Evolutionary conservation across 2,113 vertebrate genomes (phyloP), one percentile per base, ranked within the genome.

Genomic region (Kryptolebias marmoratus): DNA sequence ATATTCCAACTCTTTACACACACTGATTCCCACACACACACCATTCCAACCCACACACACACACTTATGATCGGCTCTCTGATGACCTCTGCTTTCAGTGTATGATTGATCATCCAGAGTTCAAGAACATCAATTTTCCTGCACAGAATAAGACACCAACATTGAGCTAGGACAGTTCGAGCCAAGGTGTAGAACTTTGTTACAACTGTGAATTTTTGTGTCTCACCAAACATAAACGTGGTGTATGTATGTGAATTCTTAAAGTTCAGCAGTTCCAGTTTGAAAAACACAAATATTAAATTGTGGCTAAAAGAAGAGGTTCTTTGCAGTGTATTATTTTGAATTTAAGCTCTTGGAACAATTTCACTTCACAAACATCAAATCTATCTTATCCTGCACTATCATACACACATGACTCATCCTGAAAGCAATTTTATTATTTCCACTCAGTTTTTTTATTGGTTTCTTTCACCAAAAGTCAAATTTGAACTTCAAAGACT

Each of bases 11-110:
- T n/a, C 16, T 59, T 32, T 36, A 54, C 56, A 64, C 49, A 65
- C 66, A 64, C 58, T 64, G 58, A 72, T 27, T 74, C 66, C 69
- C 56, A 56, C 68, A 82, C 76, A 72, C 36, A 61, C 39, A 56
- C 55, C 15, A 15, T 50, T 47, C 64, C 50, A 65, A 64, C 77
- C 36, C 61, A 71, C 61, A 32, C n/a, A 14, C 62, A 75, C 56
- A n/a, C 63, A 71, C 53, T 79, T 74, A 55, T 78, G 80, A 89
- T 90, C 80, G 78, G 82, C 80, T 79, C 81, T 83, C 73, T 79
- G 70, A 85, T 89, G 86, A 88, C 89, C 80, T 86, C 80, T 85
- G 68, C 87, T 86, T 91, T 90, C 78, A 84, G 62, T 60, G 30
- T 62, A 84, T 87, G 84, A 91, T 91, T 80, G 87, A 88, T 88